phyloP scores from a whole-genome alignment of 2,888 invertebrate species.

The Troilus luridus region DNA sequence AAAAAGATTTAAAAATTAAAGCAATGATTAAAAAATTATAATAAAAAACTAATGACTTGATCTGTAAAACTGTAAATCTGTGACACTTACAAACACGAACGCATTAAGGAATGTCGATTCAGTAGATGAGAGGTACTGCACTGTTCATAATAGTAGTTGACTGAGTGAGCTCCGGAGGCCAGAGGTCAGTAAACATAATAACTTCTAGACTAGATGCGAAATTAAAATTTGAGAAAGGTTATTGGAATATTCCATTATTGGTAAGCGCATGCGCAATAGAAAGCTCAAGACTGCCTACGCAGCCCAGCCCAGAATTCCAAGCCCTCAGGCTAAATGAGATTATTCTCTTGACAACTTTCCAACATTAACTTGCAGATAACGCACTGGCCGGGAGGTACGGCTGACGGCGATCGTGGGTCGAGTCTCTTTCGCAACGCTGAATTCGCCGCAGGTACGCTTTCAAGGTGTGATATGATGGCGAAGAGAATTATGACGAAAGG shows the following conservation, averaged over 20 bases:
- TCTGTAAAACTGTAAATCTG: no score
- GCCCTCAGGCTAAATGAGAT: constrained; percentile 1
- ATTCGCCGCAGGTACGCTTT: neutral
- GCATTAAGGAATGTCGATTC: no score
- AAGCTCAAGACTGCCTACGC: neutral
- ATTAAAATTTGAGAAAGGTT: neutral
- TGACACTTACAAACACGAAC: no score
- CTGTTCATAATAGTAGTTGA: no score
- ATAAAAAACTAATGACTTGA: no score
- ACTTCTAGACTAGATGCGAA: neutral
- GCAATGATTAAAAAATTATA: no score
- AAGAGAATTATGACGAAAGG: neutral
- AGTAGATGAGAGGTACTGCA: no score
- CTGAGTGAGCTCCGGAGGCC: no score
- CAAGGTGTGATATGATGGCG: neutral
- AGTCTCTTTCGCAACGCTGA: neutral
- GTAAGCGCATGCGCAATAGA: neutral
- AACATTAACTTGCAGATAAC: neutral
- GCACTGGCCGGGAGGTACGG: neutral
- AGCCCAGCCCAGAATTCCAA: constrained; percentile 13
- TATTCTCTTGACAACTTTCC: constrained; percentile 12
- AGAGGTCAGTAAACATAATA: neutral
- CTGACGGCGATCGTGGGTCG: neutral
- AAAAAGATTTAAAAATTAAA: no score
- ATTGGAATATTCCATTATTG: constrained; percentile 18